Conservation (phyloP, 2,113 vertebrate species). For the Sceloporus undulatus region DNA sequence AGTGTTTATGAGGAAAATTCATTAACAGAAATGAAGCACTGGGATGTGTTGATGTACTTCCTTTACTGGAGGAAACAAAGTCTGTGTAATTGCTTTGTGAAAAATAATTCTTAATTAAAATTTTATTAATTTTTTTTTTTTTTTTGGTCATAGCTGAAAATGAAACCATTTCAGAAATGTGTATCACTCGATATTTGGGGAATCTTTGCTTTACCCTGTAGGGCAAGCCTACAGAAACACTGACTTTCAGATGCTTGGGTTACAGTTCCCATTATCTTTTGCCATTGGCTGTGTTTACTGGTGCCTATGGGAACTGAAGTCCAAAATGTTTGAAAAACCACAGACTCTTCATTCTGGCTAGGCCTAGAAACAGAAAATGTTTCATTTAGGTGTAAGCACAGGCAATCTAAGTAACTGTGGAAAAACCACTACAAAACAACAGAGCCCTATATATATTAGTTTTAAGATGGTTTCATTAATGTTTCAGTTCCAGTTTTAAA, state of each 20-base stretch:
- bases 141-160: neutral
- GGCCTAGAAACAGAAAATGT: neutral
- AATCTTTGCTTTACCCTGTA: neutral
- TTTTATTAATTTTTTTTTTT: neutral
- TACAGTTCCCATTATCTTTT: neutral
- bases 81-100: neutral
- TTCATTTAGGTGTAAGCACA: neutral
- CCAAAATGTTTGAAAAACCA: neutral
- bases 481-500: neutral
- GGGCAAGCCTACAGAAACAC: neutral
- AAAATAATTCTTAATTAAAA: neutral
- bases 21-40: neutral
- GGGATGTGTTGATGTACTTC: neutral
- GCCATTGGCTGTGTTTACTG: neutral
- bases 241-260: neutral
- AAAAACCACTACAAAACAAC: neutral
- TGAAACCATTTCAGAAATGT: neutral
- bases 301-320: no score
- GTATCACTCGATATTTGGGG: neutral
- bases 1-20: slow-evolving; percentile 53
- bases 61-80: neutral
- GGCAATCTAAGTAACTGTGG: neutral
- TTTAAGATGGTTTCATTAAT: neutral
- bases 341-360: neutral
- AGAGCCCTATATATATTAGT: neutral